Base-by-base conservation (phyloP, 2,113 vertebrate genomes). In the Tauraco erythrolophus region DNA sequence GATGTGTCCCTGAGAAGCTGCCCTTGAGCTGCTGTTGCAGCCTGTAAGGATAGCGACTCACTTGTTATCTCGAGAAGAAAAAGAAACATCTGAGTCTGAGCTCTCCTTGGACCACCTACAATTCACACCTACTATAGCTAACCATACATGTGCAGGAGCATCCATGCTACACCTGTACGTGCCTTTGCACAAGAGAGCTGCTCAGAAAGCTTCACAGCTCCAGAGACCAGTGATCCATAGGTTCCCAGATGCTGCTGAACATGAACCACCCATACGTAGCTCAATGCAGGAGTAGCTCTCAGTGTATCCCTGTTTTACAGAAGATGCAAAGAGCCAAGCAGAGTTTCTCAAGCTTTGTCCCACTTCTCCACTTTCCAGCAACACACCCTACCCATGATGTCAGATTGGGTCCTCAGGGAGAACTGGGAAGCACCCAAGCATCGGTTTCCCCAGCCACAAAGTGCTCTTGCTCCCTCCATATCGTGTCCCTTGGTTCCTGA, bases 401-500 rank as follows among this genome's bases (percentile, higher is more conserved):
- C 2, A 74, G 14, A 39, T 50, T 54, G 14, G 10, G 14, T 87
- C 74, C 54, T 84, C n/a, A 51, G 27, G 41, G 9, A 66, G 10
- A 82, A 18, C 30, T 21, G 11, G 30, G 24, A 91, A 78, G 35
- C 53, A 64, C 19, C 14, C 7, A 7, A 84, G 28, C 16, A 46
- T 28, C 18, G 13, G 9, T 31, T 51, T 77, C 21, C 19, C 33
- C n/a, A 37, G 39, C 18, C 23, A 51, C 10, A 70, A 66, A 77
- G 14, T n/a, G 11, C 11, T 84, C 9, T 27, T 64, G 3, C 0
- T 1, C 8, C 3, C 19, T 5, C 23, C 11, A 10, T 4, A 4
- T 2, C 6, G 1, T 6, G 7, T 45, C 37, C 31, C 19, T 41
- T 27, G 4, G 10, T 12, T 94, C 41, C 65, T 15, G 7, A 51